Base-by-base conservation (phyloP, 1,140 invertebrate species). In the Dendroctonus ponderosae region DNA sequence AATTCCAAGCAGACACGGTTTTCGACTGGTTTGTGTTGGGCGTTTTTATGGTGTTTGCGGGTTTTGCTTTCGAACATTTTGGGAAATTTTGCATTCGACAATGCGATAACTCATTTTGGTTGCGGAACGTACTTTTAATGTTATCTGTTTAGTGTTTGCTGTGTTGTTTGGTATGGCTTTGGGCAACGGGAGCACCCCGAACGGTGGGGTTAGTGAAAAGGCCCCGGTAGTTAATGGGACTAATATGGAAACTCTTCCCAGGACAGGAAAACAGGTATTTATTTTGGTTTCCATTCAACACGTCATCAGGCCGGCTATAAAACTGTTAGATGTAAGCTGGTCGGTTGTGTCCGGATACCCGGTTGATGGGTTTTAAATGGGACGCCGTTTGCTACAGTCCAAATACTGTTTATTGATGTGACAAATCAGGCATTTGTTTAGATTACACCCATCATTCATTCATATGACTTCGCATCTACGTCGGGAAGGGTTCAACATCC, bases 221-320 rank as follows among this genome's bases (percentile, higher is more conserved):
- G 84, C 83, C 57, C 84, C 84, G 26, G 83, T 85, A 15, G 84
- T 85, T 50, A 82, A 82, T 70, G 83, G 84, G 66, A 84, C 81
- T 65, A 85, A 85, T 72, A 84, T 85, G 77, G 84, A 85, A 77
- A 85, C 84, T 11, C 73, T 85, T 62, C 83, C 84, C 39, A 80
- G 83, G 51, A 75, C 81, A 65, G 82, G 80, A 53, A 85, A 85
- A 76, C 82, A 84, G 80, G 83, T 84, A 77, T 75, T 41, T 59
- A 14, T 44, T 14, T 49, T 51, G 14, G 11, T 5, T 9, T 60
- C 40, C 26, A 37, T n/a, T 43, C 7, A 8, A n/a, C n/a, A n/a
- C n/a, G n/a, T n/a, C n/a, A n/a, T n/a, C n/a, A n/a, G n/a, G n/a
- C n/a, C n/a, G n/a, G n/a, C n/a, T n/a, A n/a, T n/a, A n/a, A n/a